phyloP scores from a whole-genome alignment of 2,888 invertebrate species.

The Dicyrtomina minuta region DNA sequence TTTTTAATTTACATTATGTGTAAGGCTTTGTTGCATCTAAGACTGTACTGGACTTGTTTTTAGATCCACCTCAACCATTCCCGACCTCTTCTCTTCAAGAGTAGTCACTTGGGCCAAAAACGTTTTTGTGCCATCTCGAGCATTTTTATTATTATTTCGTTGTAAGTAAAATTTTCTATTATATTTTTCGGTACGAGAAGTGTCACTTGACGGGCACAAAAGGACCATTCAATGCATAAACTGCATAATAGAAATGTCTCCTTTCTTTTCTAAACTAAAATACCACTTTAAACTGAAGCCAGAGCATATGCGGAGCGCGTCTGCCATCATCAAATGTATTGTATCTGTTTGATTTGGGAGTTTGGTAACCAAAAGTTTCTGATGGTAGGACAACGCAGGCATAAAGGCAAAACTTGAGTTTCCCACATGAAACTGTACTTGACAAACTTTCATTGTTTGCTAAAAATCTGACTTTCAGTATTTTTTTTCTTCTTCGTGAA shows the following conservation, averaged over 20 bases:
- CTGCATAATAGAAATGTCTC: conserved; percentile 11
- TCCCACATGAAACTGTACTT: conserved; percentile 37
- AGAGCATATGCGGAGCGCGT: too few relatives aligned
- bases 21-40: too few relatives aligned
- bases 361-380: not conserved
- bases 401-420: conserved; percentile 19
- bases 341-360: not conserved
- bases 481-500: conserved; percentile 10
- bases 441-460: conserved; percentile 37
- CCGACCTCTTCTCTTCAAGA: too few relatives aligned
- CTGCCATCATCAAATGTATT: not conserved
- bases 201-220: conserved; percentile 31
- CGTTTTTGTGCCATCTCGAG: conserved; percentile 39
- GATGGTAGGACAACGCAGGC: not conserved
- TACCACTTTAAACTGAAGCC: too few relatives aligned
- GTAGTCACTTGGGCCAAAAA: too few relatives aligned
- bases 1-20: too few relatives aligned
- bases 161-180: conserved; percentile 26
- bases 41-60: too few relatives aligned
- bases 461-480: conserved; percentile 33
- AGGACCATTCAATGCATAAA: conserved; percentile 4
- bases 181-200: conserved; percentile 25
- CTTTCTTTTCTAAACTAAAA: too few relatives aligned
- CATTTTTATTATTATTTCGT: conserved; percentile 33
- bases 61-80: too few relatives aligned